These are phyloP conservation scores for Cydia fagiglandana DNA, from an alignment of 1,140 invertebrate species.

Conservation along the genomic window DNA sequence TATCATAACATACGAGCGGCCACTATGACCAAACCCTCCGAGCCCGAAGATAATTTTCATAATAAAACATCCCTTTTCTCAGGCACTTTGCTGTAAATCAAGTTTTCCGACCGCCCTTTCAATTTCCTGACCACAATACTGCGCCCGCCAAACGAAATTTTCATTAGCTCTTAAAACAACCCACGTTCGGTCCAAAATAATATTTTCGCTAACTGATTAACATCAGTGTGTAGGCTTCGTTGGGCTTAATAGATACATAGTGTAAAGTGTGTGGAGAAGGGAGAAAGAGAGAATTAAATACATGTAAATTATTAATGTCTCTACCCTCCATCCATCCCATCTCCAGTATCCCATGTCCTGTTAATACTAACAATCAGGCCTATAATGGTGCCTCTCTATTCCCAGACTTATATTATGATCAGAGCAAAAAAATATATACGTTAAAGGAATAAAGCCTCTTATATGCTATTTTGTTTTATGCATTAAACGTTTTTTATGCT, in stretches of 20 bases:
- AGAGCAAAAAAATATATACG: too few species aligned
- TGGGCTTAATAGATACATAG: background rate
- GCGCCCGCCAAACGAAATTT: slow-evolving; percentile 55
- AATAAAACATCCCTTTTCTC: slow-evolving; percentile 66
- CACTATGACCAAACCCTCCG: slow-evolving; percentile 42
- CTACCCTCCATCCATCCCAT: too few species aligned
- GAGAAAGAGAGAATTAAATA: too few species aligned
- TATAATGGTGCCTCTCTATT: too few species aligned
- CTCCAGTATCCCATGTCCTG: too few species aligned
- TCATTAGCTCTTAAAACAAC: slow-evolving; percentile 56
- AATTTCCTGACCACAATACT: slow-evolving; percentile 65
- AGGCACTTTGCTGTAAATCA: slow-evolving; percentile 65
- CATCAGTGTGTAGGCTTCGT: slow-evolving; percentile 27
- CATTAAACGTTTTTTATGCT: too few species aligned
- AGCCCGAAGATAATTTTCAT: slow-evolving; percentile 63
- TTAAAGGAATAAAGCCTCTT: too few species aligned
- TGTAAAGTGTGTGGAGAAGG: too few species aligned
- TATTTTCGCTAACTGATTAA: slow-evolving; percentile 44
- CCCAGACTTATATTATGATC: too few species aligned
- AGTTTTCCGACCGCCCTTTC: slow-evolving; percentile 64
- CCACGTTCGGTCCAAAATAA: slow-evolving; percentile 39
- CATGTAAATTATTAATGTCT: too few species aligned
- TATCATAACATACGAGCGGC: slow-evolving; percentile 46
- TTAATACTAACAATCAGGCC: too few species aligned
- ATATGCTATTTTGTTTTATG: too few species aligned